phyloP scores from a whole-genome alignment of 2,113 vertebrate genomes.

The Smithornis capensis region DNA sequence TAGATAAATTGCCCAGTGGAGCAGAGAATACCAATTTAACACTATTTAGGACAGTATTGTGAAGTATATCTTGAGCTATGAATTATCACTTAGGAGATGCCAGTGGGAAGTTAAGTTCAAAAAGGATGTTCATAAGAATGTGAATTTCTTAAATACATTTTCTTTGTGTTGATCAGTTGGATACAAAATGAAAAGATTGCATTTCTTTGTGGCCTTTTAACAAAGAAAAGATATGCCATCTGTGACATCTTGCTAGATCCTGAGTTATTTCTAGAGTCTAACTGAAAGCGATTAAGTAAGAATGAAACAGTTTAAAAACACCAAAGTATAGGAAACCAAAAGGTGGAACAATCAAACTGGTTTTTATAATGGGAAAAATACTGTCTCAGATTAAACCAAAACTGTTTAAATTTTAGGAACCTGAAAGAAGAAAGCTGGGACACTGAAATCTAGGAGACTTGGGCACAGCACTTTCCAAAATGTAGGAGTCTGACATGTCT shows the following conservation, averaged over 20 bases:
- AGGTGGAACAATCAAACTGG: neutral
- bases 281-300: neutral
- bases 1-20: slow-evolving; percentile 41
- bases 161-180: neutral
- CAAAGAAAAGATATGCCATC: neutral
- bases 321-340: neutral
- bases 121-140: neutral
- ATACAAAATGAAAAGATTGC: neutral
- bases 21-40: slow-evolving; percentile 48
- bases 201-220: neutral
- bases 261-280: neutral
- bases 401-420: neutral
- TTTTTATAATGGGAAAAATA: neutral
- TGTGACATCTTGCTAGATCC: neutral
- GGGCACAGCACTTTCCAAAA: neutral
- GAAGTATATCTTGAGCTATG: slow-evolving; percentile 21
- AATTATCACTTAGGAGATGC: slow-evolving; percentile 3
- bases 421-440: neutral
- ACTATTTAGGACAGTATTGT: slow-evolving; percentile 35
- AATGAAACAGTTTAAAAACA: neutral
- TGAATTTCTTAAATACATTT: neutral
- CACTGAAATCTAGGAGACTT: neutral
- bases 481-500: neutral
- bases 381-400: neutral
- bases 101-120: slow-evolving; percentile 9